These are phyloP conservation scores for Notothenia coriiceps DNA, from an alignment of 2,113 vertebrate genomes.

Conservation along the genomic window DNA sequence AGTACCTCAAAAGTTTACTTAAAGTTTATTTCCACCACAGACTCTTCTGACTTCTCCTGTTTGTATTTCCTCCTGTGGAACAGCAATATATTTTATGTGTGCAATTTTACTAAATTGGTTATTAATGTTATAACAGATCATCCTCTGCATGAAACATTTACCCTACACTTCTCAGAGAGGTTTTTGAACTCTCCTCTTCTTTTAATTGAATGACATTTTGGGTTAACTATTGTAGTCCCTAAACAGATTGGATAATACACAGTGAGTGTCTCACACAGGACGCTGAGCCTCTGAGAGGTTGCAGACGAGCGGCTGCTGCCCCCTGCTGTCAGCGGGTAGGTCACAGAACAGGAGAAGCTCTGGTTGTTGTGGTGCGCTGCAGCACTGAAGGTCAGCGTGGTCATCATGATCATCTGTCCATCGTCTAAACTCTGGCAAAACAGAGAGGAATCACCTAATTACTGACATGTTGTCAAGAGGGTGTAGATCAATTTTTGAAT, in stretches of 20 bases:
- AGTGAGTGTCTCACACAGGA: conserved; percentile 38
- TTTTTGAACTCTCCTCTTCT: neutral
- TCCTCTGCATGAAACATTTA: too few species aligned
- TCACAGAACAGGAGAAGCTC: conserved; percentile 30
- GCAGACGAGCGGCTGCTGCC: conserved; percentile 5
- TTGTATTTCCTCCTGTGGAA: neutral
- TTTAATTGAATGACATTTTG: neutral
- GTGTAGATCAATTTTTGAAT: neutral
- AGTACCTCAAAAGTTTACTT: too few species aligned
- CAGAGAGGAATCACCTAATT: neutral
- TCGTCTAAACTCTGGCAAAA: neutral
- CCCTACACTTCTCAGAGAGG: neutral
- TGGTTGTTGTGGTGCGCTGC: conserved; percentile 24
- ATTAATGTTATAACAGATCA: too few species aligned
- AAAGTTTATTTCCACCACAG: too few species aligned
- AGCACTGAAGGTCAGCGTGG: conserved; percentile 43
- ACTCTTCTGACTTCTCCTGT: too few species aligned
- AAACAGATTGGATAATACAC: neutral
- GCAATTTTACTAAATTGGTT: too few species aligned
- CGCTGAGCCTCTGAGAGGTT: neutral
- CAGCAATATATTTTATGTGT: neutral
- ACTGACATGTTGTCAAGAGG: neutral
- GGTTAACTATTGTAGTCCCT: neutral
- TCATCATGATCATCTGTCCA: conserved; percentile 18
- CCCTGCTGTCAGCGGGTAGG: conserved; percentile 8